Conservation (phyloP, 2,888 invertebrate species). For the Leptothorax acervorum region DNA sequence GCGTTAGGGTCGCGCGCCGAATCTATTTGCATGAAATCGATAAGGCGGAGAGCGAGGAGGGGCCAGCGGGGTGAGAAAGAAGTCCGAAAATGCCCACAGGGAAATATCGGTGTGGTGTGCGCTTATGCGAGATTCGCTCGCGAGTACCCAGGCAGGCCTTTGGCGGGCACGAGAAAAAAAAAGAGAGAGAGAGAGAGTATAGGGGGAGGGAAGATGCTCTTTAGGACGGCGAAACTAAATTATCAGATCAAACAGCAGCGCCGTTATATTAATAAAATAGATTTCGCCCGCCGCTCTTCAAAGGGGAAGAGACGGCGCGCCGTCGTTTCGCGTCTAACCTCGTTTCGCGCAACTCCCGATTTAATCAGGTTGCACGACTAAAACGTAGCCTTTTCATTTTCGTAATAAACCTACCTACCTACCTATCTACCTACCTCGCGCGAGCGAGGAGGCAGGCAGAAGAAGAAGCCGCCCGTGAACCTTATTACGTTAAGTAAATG, state of each 20-base stretch:
- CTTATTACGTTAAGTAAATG: slow-evolving; percentile 57
- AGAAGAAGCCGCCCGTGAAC: slow-evolving; percentile 45
- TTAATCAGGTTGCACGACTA: slow-evolving; percentile 79
- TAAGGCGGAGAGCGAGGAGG: slow-evolving; percentile 2
- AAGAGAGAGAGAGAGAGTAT: background rate
- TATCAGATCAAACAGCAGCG: slow-evolving; percentile 81
- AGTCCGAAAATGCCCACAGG: slow-evolving; percentile 57
- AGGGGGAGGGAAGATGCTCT: slow-evolving; percentile 58
- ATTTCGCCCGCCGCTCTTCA: slow-evolving; percentile 71
- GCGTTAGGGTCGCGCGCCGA: slow-evolving; percentile 2
- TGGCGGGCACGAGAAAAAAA: slow-evolving; percentile 56
- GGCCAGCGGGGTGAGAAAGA: slow-evolving; percentile 25
- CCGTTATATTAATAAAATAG: slow-evolving; percentile 83
- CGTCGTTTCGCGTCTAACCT: slow-evolving; percentile 75
- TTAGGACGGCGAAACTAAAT: slow-evolving; percentile 77
- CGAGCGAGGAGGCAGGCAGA: background rate
- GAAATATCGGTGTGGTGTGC: slow-evolving; percentile 39
- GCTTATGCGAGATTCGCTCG: slow-evolving; percentile 29
- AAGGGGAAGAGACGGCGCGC: slow-evolving; percentile 56
- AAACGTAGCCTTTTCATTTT: slow-evolving; percentile 79
- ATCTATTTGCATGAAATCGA: slow-evolving; percentile 44
- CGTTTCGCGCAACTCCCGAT: slow-evolving; percentile 79
- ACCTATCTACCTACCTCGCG: background rate
- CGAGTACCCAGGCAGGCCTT: slow-evolving; percentile 34
- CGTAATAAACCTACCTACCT: slow-evolving; percentile 69